Evolutionary conservation across 2,888 invertebrate genomes (phyloP).

Genomic region (Philaethria dido): DNA sequence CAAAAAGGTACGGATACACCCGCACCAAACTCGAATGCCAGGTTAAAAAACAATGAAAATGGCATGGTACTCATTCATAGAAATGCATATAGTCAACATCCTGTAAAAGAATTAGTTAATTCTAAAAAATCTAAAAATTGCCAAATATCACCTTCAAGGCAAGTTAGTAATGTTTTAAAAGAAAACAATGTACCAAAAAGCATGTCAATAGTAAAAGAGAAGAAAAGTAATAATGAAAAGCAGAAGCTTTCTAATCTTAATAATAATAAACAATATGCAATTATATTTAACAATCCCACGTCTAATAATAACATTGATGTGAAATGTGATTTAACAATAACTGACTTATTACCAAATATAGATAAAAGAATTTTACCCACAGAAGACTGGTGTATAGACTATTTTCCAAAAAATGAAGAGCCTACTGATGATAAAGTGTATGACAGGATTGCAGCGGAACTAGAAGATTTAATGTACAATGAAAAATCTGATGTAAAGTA

Average conservation of each 20-base stretch:
- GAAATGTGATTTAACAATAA: slow-evolving; percentile 58
- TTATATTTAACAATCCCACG: slow-evolving; percentile 66
- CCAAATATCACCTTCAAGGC: slow-evolving; percentile 44
- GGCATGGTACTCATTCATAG: slow-evolving; percentile 72
- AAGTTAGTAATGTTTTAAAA: slow-evolving; percentile 63
- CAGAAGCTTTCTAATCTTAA: slow-evolving; percentile 45
- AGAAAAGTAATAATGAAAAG: slow-evolving; percentile 51
- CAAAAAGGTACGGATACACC: slow-evolving; percentile 52
- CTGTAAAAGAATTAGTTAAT: slow-evolving; percentile 56
- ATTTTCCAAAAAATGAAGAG: slow-evolving; percentile 71
- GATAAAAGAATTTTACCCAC: slow-evolving; percentile 69
- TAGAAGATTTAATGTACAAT: slow-evolving; percentile 78
- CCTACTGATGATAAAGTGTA: slow-evolving; percentile 78
- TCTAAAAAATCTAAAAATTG: slow-evolving; percentile 54
- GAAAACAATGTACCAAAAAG: slow-evolving; percentile 67
- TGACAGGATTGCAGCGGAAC: slow-evolving; percentile 78
- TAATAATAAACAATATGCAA: slow-evolving; percentile 64
- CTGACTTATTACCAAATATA: slow-evolving; percentile 64
- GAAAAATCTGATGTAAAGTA: slow-evolving; percentile 59
- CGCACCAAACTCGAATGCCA: slow-evolving; percentile 58
- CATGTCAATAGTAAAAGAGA: slow-evolving; percentile 51
- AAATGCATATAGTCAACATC: slow-evolving; percentile 64
- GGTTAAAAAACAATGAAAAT: slow-evolving; percentile 75
- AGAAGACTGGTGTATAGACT: slow-evolving; percentile 75
- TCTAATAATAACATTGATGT: slow-evolving; percentile 55